Evolutionary conservation across 2,888 invertebrate genomes (phyloP).

Genomic region (Dryobotodes eremita): DNA sequence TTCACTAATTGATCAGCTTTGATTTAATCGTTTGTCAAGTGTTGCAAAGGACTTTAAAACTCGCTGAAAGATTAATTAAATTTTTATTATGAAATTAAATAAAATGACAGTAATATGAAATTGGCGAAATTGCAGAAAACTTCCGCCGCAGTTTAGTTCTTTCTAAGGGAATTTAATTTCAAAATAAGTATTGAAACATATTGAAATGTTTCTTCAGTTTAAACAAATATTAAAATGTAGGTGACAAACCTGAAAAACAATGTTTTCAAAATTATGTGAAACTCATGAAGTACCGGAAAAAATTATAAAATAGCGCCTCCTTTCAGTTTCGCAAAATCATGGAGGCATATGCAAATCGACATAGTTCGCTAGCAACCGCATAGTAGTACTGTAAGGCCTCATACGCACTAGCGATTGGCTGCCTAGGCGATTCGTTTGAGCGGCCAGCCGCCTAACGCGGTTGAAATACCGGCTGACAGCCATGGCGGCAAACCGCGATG

Average conservation of each 20-base stretch:
- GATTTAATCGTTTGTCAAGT: slow-evolving; percentile 39
- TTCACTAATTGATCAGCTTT: slow-evolving; percentile 34
- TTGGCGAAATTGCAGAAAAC: background rate
- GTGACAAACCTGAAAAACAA: background rate
- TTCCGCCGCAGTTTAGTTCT: background rate
- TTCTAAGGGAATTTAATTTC: background rate
- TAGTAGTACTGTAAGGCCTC: background rate
- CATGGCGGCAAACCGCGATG: too few relatives aligned
- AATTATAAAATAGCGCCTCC: too few relatives aligned
- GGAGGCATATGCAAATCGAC: too few relatives aligned
- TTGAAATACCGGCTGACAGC: too few relatives aligned
- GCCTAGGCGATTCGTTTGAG: too few relatives aligned
- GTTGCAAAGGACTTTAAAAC: background rate
- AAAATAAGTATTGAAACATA: background rate
- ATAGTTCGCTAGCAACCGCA: background rate
- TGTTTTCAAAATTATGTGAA: background rate
- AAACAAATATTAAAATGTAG: background rate
- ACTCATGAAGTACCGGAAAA: too few relatives aligned
- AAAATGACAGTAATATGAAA: background rate
- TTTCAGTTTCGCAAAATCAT: too few relatives aligned
- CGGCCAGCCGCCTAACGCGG: too few relatives aligned
- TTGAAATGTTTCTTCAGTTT: background rate
- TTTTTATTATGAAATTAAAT: background rate
- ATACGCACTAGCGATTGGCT: too few relatives aligned
- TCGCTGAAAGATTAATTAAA: background rate